Base-by-base conservation (phyloP, 2,888 invertebrate species). In the Caenorhabditis sp. region DNA sequence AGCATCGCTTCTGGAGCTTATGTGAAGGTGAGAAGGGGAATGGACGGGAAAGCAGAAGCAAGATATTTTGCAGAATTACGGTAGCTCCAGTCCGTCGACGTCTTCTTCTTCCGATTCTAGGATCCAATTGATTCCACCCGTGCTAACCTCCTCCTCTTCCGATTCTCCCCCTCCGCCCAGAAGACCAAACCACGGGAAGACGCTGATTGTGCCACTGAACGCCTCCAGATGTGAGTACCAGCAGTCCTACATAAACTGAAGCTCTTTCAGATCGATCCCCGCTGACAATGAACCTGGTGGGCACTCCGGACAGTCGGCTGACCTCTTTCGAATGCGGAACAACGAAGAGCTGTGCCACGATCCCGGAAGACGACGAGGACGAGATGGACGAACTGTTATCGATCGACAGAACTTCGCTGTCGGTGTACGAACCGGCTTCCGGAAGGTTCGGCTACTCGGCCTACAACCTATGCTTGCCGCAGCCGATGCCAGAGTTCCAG, bases 301-400 rank as follows among this genome's bases (percentile, higher is more conserved):
- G 82, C 6, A 87, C 86, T 37, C 87, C 87, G 2, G 87, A 87
- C 50, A 84, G 84, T 65, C 79, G 87, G 24, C 74, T 87, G n/a
- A 87, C 86, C 2, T 83, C 87, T 6, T 80, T 87, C 37, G 87
- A 87, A 52, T 79, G 83, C 8, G 86, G 85, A 26, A 87, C 87
- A 7, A 84, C 85, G 1, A 85, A 85, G 65, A 86, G 86, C 46
- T 87, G 87, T 53, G 86, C 87, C 0, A 87, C 87, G 6, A 87
- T 87, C 52, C 87, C 87, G n/a, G 83, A 84, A 66, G 83, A 82
- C 26, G 84, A 86, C 26, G 86, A 86, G 26, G 85, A 84, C 27
- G 73, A 72, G 27, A 52, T 75, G 22, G 85, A 86, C 41, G 86
- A 86, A 50, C 61, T 86, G 46, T 70, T 86, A n/a, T 86, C 86